phyloP scores from a whole-genome alignment of 2,797 vertebrate species.

The Pangasius mekongensis region DNA sequence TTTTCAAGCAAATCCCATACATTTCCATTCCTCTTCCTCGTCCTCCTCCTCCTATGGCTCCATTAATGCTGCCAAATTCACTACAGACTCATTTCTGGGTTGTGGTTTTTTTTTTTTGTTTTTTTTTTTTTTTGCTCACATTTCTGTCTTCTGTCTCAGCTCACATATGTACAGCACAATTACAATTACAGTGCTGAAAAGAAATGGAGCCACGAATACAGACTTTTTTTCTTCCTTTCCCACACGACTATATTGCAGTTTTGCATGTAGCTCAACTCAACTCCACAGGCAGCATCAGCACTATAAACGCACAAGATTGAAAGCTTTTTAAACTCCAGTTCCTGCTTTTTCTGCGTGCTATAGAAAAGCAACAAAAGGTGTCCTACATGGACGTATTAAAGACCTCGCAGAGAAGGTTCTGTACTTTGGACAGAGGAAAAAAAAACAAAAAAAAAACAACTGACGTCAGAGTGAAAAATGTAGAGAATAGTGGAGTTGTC shows the following conservation, averaged over 20 bases:
- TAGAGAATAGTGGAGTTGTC: slow-evolving; percentile 48
- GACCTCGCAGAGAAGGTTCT: neutral
- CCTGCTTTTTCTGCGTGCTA: neutral
- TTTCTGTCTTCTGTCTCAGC: slow-evolving; percentile 29
- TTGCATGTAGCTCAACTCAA: neutral
- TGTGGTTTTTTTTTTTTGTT: too few species aligned
- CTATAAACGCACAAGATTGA: neutral
- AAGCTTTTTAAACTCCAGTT: neutral
- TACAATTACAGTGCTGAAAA: slow-evolving; percentile 1
- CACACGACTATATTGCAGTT: neutral
- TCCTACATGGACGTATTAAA: neutral
- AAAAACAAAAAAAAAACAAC: neutral
- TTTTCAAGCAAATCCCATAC: slow-evolving; percentile 54
- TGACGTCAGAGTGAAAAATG: slow-evolving; percentile 24
- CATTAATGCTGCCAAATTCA: slow-evolving; percentile 67
- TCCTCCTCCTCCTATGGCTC: slow-evolving; percentile 60
- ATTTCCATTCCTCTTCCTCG: slow-evolving; percentile 17
- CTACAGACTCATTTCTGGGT: slow-evolving; percentile 28
- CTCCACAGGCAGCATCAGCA: neutral
- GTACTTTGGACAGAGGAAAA: neutral
- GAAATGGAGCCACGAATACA: neutral
- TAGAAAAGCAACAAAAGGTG: neutral
- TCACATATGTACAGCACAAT: slow-evolving; percentile 17
- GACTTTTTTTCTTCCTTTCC: neutral
- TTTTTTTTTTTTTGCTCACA: neutral